Base-by-base conservation (phyloP, 2,113 vertebrate genomes). In the Condylura cristata region DNA sequence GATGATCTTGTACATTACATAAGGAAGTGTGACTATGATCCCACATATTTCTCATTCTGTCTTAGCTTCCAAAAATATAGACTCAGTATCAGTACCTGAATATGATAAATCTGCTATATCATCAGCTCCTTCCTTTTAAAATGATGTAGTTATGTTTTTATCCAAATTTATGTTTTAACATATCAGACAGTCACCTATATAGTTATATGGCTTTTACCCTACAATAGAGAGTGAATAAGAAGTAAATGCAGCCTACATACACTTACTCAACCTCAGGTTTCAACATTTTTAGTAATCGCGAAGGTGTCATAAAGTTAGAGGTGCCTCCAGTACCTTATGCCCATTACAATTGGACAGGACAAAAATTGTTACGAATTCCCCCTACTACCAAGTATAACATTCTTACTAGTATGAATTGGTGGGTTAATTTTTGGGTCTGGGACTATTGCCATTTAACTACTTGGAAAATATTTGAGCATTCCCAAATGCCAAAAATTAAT, bases 51-150 rank as follows among this genome's bases (percentile, higher is more conserved):
- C 37, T 84, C 28, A 78, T 88, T 90, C 48, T 71, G 44, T 84
- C 39, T 76, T 79, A 82, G 28, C 79, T 89, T 68, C 60, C 68
- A 63, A 65, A 91, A 76, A 44, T 78, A 8, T 61, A 37, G n/a
- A 92, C 34, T 70, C 26, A 61, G 30, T 85, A 8, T 94, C 12
- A 61, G 46, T 81, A 14, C 18, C 32, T 16, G 13, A 56, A 30
- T 76, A 17, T 66, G 5, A 37, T 34, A 86, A 68, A 87, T 48
- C 11, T 78, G 24, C 11, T 81, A 20, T 24, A 39, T 79, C 34
- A 51, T 79, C 37, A 53, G 13, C 26, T 84, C 16, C 68, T 93
- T 86, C 72, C 91, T 89, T 60, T 83, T 80, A 75, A 70, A 20
- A 32, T 70, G 4, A 26, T 51, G 37, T 66, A 46, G 13, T 34